Base-by-base conservation (phyloP, 1,140 invertebrate species). In the Medauroidea extradentata region DNA sequence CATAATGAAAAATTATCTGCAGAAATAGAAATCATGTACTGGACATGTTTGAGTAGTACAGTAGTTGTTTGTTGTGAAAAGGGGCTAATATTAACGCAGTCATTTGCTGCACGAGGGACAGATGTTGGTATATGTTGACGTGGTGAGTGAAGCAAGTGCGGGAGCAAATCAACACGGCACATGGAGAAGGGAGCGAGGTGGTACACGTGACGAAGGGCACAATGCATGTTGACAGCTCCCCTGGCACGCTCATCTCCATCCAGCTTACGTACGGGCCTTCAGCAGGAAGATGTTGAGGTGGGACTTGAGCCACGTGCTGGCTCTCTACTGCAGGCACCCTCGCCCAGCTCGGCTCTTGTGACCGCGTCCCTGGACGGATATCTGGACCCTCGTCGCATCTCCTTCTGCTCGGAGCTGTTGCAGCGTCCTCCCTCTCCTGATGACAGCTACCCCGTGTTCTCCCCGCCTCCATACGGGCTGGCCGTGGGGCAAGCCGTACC, bases 291-390 rank as follows among this genome's bases (percentile, higher is more conserved):
- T 11, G 11, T 11, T 4, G 29, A 34, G 29, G 29, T 11, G 11
- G 29, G 29, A 7, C 29, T 11, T 4, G 11, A 4, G 29, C 29
- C 29, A 11, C 29, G 29, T 11, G 29, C 76, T 3, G 76, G 76
- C 8, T 82, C 80, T 1, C 68, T 80, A 5, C 71, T 79, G 16
- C 79, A 84, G 63, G 79, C 85, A 1, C 88, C 88, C 0, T 91
- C 91, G 0, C 91, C 91, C 0, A 91, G 88, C 64, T 93, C 91
- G 1, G 91, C 91, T 0, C 80, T 89, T 1, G 84, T 90, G 78
- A 91, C 91, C 1, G 84, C 86, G 14, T 90, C 90, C 2, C 81
- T 93, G 2, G 91, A 94, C 56, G 90, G 86, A 2, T 95, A 93
- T 68, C 78, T 94, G 46, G 92, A 94, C 61, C 89, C 89, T 0